Evolutionary conservation across 64 coral and sea anemone genomes (phyloP), one percentile per base, ranked within the genome.

Genomic region (Exaiptasia diaphana): DNA sequence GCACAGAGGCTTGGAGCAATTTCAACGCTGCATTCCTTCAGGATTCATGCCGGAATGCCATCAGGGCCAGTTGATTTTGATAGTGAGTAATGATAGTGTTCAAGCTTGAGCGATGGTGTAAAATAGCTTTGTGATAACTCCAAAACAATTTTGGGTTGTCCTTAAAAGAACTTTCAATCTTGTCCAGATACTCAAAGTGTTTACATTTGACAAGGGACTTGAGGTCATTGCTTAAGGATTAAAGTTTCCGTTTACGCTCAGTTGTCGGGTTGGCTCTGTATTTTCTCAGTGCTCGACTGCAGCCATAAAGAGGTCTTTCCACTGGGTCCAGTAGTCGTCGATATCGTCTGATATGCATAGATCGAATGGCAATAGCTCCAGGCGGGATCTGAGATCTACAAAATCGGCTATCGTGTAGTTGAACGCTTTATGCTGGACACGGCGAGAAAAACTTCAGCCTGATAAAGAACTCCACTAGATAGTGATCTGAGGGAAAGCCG

Each of bases 81-180:
- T n/a, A n/a, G n/a, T n/a, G n/a, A n/a, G n/a, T n/a, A n/a, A n/a
- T n/a, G n/a, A n/a, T n/a, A n/a, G n/a, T n/a, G n/a, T n/a, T n/a
- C n/a, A n/a, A n/a, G n/a, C n/a, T n/a, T n/a, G n/a, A n/a, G n/a
- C n/a, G n/a, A n/a, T n/a, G n/a, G n/a, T n/a, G n/a, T n/a, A n/a
- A n/a, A n/a, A n/a, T n/a, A n/a, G n/a, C n/a, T n/a, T n/a, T n/a
- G n/a, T n/a, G n/a, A n/a, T n/a, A 70, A 14, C 41, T 57, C 36
- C 73, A 87, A 52, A 87, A 78, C 53, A 68, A 33, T 62, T 87
- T 87, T 39, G 65, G 50, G 57, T 38, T 86, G 50, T 73, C 48
- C 46, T 83, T 83, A 29, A 77, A 68, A 11, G 31, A 86, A 24
- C 38, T 22, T 78, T 88, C 75, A 46, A 73, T 80, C 65, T 71